Evolutionary conservation across 2,888 invertebrate species (phyloP).

Genomic region (Phaedon cochleariae): DNA sequence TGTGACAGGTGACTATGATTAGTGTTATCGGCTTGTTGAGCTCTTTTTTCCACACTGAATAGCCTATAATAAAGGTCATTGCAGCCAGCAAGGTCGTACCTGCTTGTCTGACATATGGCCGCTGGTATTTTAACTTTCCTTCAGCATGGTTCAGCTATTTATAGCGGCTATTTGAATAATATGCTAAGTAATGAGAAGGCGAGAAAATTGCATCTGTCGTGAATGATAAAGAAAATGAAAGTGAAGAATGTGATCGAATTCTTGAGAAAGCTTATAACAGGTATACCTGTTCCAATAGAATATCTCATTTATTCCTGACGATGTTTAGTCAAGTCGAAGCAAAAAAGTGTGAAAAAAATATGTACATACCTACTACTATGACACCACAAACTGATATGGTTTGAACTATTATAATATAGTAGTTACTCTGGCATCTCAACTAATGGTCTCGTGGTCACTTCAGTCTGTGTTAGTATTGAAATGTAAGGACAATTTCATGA

Average conservation of each 20-base stretch:
- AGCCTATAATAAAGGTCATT: conserved; percentile 14
- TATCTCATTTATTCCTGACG: too few relatives aligned
- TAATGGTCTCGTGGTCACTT: too few relatives aligned
- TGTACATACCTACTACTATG: too few relatives aligned
- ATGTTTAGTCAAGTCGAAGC: too few relatives aligned
- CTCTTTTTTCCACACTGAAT: neutral
- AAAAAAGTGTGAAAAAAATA: too few relatives aligned
- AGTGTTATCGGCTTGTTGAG: neutral
- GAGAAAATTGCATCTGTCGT: conserved; percentile 11
- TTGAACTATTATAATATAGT: too few relatives aligned
- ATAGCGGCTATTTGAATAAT: conserved; percentile 10
- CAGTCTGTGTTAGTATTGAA: too few relatives aligned
- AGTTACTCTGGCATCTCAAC: too few relatives aligned
- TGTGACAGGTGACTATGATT: neutral
- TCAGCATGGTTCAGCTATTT: conserved; percentile 11
- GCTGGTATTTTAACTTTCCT: conserved; percentile 19
- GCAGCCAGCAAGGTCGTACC: conserved; percentile 7
- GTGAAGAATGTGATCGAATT: neutral
- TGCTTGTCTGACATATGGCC: conserved; percentile 10
- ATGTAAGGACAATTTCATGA: too few relatives aligned
- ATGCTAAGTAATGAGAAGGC: conserved; percentile 13
- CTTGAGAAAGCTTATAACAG: too few relatives aligned
- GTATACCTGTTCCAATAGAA: too few relatives aligned
- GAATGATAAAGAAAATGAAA: conserved; percentile 10
- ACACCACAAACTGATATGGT: too few relatives aligned